A percentile compares a stretch with the other conserved stretches of the same genome.
Conservation (phyloP, 2,113 vertebrate species). For the Heterochromis multidens region DNA sequence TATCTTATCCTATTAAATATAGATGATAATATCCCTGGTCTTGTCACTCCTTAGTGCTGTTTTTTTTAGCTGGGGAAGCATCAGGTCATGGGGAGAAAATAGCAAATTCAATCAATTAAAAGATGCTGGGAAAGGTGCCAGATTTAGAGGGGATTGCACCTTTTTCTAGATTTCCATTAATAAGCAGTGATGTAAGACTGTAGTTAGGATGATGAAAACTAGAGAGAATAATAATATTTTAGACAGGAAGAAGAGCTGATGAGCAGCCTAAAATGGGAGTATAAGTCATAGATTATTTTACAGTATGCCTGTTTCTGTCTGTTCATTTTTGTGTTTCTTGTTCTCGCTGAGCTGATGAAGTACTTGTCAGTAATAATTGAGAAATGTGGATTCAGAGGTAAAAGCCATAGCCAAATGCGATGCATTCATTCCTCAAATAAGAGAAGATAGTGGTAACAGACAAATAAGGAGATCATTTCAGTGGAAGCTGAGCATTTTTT, state of each 20-base stretch:
- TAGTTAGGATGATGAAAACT: background rate
- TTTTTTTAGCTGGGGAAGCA: constrained; percentile 41
- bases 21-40: constrained; percentile 27
- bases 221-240: background rate
- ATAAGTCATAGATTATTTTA: background rate
- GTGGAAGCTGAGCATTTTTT: background rate
- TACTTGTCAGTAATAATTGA: background rate
- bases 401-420: background rate
- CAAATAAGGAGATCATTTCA: background rate
- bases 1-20: constrained; percentile 55
- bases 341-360: background rate
- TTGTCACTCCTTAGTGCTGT: background rate
- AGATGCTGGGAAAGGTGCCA: background rate
- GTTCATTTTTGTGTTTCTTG: background rate
- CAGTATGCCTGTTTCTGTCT: background rate
- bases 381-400: background rate
- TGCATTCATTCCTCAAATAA: background rate
- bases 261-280: background rate
- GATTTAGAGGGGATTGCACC: background rate
- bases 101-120: constrained; percentile 23
- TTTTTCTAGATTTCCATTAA: constrained; percentile 6
- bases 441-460: background rate
- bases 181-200: background rate
- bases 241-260: background rate
- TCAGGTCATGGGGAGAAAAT: background rate